Evolutionary conservation across 2,113 vertebrate species (phyloP), one percentile per base, ranked within the genome.

Genomic region (Oncorhynchus nerka): DNA sequence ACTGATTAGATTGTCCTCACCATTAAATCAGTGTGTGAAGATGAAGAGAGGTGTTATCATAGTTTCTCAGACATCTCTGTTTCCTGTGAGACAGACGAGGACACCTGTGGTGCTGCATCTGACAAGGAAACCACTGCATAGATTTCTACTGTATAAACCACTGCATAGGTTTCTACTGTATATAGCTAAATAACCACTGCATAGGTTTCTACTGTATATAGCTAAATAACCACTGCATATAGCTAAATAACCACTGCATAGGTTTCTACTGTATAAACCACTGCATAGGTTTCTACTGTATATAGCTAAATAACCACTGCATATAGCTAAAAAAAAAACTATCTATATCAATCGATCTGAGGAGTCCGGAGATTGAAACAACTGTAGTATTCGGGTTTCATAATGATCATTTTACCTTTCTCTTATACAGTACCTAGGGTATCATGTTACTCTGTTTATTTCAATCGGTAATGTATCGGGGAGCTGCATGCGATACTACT

Each of bases 41-140:
- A 45, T 45, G 39, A 11, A 45, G 39, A 9, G 30, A 22, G 28
- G 26, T 13, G 26, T 67, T 32, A 67, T 67, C 65, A 4, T 5
- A 32, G 11, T 67, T 26, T 30, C 64, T 66, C 64, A 66, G 32
- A 34, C 11, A 66, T 26, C 64, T 28, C 64, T 16, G 20, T 28
- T 66, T 66, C 64, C 64, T 66, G 64, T 66, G 64, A 66, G 13
- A 26, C 24, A 74, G 65, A 73, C 34, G 6, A 13, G 74, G 15
- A 79, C 24, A 66, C 64, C 64, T 66, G 24, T 30, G 26, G 4
- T 28, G 24, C 64, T 30, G 64, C 12, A 55, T 12, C 34, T 34
- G 34, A 34, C 34, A 34, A 34, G 6, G 34, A 34, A 34, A 34
- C 34, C 34, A 34, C 32, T 6, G 5, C 5, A 32, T 6, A 32